phyloP scores from a whole-genome alignment of 1,140 invertebrate species.

The Brachionus koreanus region DNA sequence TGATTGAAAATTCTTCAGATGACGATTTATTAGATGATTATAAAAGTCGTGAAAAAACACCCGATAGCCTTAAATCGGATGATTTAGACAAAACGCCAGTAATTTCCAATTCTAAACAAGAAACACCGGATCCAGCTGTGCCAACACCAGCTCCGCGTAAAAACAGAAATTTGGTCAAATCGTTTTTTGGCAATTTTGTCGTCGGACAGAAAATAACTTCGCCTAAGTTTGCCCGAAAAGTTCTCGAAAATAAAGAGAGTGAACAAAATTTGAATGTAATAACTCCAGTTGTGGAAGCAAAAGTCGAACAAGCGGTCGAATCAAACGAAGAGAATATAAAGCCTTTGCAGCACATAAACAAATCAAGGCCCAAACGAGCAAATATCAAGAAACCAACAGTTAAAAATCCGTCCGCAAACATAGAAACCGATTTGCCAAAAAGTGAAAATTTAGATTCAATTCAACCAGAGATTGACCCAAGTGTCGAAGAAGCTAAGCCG shows the following conservation, averaged over 20 bases:
- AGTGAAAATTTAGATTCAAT: background rate
- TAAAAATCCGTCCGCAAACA: conserved; percentile 20
- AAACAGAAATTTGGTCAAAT: background rate
- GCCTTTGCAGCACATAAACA: conserved; percentile 36
- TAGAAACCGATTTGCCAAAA: background rate
- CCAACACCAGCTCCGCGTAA: background rate
- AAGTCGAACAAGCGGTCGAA: background rate
- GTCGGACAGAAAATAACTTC: background rate
- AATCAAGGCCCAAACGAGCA: background rate
- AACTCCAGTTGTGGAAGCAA: background rate
- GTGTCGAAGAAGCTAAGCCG: background rate
- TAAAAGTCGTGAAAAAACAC: conserved; percentile 7
- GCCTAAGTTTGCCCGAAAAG: background rate
- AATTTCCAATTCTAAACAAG: background rate
- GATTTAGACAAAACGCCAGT: background rate
- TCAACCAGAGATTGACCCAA: background rate
- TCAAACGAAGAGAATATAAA: background rate
- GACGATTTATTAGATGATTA: background rate
- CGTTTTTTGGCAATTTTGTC: background rate
- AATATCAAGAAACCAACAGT: conserved; percentile 15
- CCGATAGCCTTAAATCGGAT: background rate
- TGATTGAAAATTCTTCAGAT: conserved; percentile 30
- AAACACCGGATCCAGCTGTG: background rate
- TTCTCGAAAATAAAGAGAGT: background rate
- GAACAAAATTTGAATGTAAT: background rate